A percentile compares a stretch with the other conserved stretches of the same genome.
Conservation (phyloP, 2,113 vertebrate genomes). For the Lampris incognitus region DNA sequence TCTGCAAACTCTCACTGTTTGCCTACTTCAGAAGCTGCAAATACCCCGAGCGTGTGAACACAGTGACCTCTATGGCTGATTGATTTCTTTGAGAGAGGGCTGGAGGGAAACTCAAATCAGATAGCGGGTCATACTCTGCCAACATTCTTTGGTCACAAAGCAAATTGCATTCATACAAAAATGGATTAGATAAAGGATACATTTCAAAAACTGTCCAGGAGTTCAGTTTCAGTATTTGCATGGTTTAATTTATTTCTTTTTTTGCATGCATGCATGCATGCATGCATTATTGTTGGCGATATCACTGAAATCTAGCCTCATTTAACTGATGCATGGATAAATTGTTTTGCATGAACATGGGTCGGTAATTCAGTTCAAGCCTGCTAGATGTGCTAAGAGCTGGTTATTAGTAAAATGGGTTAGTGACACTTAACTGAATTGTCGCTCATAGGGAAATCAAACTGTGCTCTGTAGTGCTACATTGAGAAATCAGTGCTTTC, state of each 20-base stretch:
- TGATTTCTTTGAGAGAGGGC: background rate
- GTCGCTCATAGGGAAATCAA: constrained; percentile 25
- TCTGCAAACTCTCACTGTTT: too few species aligned
- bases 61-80: background rate
- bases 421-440: background rate
- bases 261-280: background rate
- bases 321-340: background rate
- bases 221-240: background rate
- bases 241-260: background rate
- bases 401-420: background rate
- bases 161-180: background rate
- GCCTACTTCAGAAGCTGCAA: background rate
- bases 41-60: background rate
- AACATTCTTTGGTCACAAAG: background rate
- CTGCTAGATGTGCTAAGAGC: constrained; percentile 70
- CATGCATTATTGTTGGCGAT: background rate
- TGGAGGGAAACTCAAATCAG: background rate
- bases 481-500: constrained; percentile 8
- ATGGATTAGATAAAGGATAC: background rate
- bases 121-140: background rate
- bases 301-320: background rate
- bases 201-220: background rate
- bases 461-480: constrained; percentile 20
- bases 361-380: constrained; percentile 21
- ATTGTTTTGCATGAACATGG: background rate